Evolutionary conservation across 2,888 invertebrate species (phyloP), one percentile per base, ranked within the genome.

Genomic region (Augiades crinisus): DNA sequence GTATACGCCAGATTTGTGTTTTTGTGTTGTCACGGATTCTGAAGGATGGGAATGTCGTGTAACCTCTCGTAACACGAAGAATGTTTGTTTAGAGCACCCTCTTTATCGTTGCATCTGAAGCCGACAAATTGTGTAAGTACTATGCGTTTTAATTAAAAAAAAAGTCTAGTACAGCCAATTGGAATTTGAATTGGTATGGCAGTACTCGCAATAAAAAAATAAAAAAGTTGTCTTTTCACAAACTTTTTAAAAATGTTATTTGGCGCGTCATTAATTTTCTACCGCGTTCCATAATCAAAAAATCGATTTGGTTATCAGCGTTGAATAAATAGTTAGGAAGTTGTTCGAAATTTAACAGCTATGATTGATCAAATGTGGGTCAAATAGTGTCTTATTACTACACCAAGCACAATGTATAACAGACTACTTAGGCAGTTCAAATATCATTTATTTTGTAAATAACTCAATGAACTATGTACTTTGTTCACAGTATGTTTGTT

Each of bases 21-120:
- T 75, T 81, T 78, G 75, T 84, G 75, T 68, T 70, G 61, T 69
- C 65, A 72, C 68, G 79, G 79, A 81, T 82, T 79, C 63, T 64
- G 56, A 55, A 55, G 38, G 46, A 51, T 51, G 50, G 50, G 43
- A 50, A 50, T 50, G 50, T 41, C 16, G 43, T 44, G 45, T 45
- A 45, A 45, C 34, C 24, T 45, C 51, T 37, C 51, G 51, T 51
- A 37, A 51, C 44, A 34, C 13, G 44, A 51, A 51, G 36, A 43
- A 44, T 37, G 51, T 27, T 27, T 44, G 51, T 44, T 50, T 51
- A 44, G 44, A 44, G 21, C 43, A 36, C 30, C 47, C 51, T 21
- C 44, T 30, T n/a, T 17, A 24, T 19, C 21, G 30, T 36, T 43
- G 50, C 43, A 50, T 34, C 41, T 44, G 43, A 44, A 44, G 37